Conservation (phyloP, 2,113 vertebrate genomes). For the Colinus virginianus region DNA sequence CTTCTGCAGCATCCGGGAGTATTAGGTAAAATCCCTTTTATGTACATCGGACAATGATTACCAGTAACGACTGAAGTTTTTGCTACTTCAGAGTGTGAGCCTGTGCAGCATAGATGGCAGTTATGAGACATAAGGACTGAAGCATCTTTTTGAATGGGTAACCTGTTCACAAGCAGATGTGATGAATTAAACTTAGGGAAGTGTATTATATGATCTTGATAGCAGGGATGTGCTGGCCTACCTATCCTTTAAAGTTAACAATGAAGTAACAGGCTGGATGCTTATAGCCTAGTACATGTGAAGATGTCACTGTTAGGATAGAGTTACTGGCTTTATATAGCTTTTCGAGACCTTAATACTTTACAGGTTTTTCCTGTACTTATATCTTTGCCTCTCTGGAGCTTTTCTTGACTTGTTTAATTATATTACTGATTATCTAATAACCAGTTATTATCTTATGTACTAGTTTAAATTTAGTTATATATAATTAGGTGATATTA, state of each 20-base stretch:
- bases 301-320: not conserved
- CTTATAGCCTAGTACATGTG: not conserved
- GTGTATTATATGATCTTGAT: accelerated
- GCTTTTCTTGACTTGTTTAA: not conserved
- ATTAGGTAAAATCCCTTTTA: not conserved
- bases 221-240: not conserved
- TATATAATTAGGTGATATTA: not conserved
- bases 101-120: not conserved
- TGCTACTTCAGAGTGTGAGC: not conserved
- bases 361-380: not conserved
- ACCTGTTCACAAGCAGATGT: not conserved
- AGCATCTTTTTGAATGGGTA: not conserved
- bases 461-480: not conserved
- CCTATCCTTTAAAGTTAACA: not conserved
- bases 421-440: not conserved
- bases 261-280: not conserved
- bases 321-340: not conserved
- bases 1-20: not conserved
- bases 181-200: not conserved
- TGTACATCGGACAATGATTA: not conserved
- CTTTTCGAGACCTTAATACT: not conserved
- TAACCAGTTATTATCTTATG: not conserved
- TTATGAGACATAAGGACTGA: not conserved
- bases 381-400: not conserved
- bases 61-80: not conserved